Conservation (phyloP, 2,113 vertebrate genomes). For the Hippocampus barbouri region DNA sequence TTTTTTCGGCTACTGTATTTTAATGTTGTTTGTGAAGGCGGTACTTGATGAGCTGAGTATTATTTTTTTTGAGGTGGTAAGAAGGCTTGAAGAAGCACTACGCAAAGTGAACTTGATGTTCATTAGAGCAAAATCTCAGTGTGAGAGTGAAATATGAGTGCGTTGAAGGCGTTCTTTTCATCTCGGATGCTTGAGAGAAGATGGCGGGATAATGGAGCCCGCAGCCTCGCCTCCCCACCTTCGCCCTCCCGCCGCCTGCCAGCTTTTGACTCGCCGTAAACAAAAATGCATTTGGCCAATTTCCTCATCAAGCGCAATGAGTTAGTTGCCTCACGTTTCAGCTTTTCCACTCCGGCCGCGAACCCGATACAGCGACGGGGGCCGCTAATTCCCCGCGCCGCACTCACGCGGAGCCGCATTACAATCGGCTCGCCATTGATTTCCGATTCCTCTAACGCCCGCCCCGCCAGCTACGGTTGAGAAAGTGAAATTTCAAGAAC, state of each 20-base stretch:
- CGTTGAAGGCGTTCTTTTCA: slow-evolving; percentile 42
- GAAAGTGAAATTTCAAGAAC: too few species aligned
- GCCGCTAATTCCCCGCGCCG: slow-evolving; percentile 70
- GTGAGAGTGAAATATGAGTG: slow-evolving; percentile 56
- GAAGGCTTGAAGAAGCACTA: not conserved
- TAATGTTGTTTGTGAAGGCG: not conserved
- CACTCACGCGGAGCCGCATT: slow-evolving; percentile 60
- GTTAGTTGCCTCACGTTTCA: slow-evolving; percentile 51
- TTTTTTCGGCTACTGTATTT: not conserved
- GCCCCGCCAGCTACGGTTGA: slow-evolving; percentile 50
- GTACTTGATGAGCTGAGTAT: not conserved
- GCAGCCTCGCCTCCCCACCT: not conserved
- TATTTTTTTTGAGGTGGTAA: not conserved
- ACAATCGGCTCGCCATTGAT: slow-evolving; percentile 73
- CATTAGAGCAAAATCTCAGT: slow-evolving; percentile 44
- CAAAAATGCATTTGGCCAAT: slow-evolving; percentile 35
- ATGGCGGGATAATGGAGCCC: slow-evolving; percentile 22
- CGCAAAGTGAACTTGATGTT: slow-evolving; percentile 41
- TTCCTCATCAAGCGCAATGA: slow-evolving; percentile 50
- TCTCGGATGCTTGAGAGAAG: slow-evolving; percentile 16
- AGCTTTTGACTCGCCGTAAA: slow-evolving; percentile 30
- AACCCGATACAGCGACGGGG: slow-evolving; percentile 67
- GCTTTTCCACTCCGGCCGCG: slow-evolving; percentile 34
- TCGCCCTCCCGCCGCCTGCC: not conserved
- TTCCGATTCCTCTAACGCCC: slow-evolving; percentile 67